These are phyloP conservation scores for Rhagologus leucostigma DNA, from an alignment of 2,113 vertebrate genomes.

Conservation along the genomic window DNA sequence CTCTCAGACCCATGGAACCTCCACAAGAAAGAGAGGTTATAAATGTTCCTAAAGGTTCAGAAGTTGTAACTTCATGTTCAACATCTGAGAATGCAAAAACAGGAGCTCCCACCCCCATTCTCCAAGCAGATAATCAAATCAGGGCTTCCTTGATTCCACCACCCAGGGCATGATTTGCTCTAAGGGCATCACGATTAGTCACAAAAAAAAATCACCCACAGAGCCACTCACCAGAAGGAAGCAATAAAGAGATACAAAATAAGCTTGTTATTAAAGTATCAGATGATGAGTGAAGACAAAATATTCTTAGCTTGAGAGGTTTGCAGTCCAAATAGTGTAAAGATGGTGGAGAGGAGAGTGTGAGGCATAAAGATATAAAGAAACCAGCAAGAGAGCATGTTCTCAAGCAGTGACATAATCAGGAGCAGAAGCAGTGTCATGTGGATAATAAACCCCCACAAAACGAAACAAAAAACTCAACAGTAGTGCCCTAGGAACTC, in stretches of 20 bases:
- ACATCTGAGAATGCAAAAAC: neutral
- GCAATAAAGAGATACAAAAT: neutral
- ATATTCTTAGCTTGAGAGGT: neutral
- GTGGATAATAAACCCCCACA: neutral
- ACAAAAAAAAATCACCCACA: neutral
- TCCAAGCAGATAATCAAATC: neutral
- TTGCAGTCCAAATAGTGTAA: neutral
- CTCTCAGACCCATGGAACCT: neutral
- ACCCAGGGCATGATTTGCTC: neutral
- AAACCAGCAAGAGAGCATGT: neutral
- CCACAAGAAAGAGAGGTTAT: neutral
- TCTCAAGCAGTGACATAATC: neutral
- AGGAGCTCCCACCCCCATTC: neutral
- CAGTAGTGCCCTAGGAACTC: neutral
- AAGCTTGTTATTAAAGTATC: neutral
- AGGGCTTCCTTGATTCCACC: neutral
- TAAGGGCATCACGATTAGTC: neutral
- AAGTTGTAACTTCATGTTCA: neutral
- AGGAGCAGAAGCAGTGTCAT: neutral
- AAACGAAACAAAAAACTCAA: neutral
- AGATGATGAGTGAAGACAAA: neutral
- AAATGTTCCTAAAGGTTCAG: neutral
- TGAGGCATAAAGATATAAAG: neutral
- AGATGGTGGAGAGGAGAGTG: neutral
- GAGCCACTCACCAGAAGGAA: neutral